Base-by-base conservation (phyloP, 2,113 vertebrate genomes). In the Physeter macrocephalus region DNA sequence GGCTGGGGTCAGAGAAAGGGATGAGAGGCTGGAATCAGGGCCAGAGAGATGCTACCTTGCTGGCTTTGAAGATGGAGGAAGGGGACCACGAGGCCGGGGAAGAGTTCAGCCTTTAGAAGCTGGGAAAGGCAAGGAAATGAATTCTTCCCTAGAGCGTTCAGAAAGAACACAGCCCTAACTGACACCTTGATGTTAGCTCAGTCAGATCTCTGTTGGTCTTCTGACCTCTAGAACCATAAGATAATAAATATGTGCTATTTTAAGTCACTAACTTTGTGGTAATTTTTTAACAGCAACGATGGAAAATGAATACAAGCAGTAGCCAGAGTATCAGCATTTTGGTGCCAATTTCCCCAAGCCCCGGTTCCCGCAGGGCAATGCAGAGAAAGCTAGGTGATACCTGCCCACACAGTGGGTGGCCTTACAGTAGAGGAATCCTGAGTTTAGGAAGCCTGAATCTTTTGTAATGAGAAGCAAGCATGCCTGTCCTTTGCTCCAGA, bases 401-500 rank as follows among this genome's bases (percentile, higher is more conserved):
- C 52, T 36, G 27, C 15, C 29, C 20, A 81, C 15, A 13, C 21
- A 15, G 4, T 49, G 23, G 62, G 11, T 29, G 78, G n/a, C 83
- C 54, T 41, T 64, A 61, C 2, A 67, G 59, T 12, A 72, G n/a
- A 91, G 34, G 43, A 91, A 71, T 15, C 1, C 41, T 66, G 31
- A 88, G 20, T 57, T 78, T 84, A 54, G 1, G 25, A 25, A 94
- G 41, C 41, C n/a, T 92, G 36, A 90, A 20, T 83, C 75, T 80
- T 91, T 81, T 88, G 29, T 86, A 72, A 94, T 54, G 80, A 89
- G n/a, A 97, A 96, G 49, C 6, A 91, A 91, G 34, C 12, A 67
- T 27, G 11, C 11, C 36, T 85, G 43, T 59, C 6, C 2, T 95
- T 94, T 59, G 31, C 34, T 86, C 12, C 41, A 43, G 43, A 78